These are phyloP conservation scores for Hydropsyche betteni DNA, from an alignment of 2,888 invertebrate genomes.

Conservation along the genomic window DNA sequence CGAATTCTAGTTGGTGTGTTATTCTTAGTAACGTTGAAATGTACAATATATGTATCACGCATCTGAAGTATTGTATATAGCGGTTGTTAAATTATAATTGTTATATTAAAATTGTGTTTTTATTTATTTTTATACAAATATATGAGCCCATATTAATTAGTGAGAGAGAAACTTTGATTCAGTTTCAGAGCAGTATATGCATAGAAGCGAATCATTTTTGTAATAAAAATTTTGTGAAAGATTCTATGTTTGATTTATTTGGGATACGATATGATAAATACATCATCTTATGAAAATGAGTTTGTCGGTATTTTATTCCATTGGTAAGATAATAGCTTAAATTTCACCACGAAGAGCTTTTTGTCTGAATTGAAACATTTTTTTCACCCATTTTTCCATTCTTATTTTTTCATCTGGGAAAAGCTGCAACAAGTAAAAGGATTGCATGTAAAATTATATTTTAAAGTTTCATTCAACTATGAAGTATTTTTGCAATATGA, in stretches of 20 bases:
- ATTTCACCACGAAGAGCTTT: slow-evolving; percentile 68
- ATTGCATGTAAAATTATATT: neutral
- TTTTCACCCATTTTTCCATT: slow-evolving; percentile 80
- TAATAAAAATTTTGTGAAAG: too few relatives aligned
- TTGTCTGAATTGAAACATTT: slow-evolving; percentile 71
- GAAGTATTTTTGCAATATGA: too few relatives aligned
- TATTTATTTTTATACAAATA: neutral
- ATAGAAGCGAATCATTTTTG: too few relatives aligned
- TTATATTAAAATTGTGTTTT: neutral
- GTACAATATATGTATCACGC: neutral
- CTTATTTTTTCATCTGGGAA: slow-evolving; percentile 73
- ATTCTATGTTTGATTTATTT: too few relatives aligned
- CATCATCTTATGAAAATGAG: too few relatives aligned
- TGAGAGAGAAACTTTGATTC: too few relatives aligned
- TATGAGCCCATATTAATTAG: too few relatives aligned
- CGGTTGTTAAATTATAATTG: neutral
- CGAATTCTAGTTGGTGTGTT: too few relatives aligned
- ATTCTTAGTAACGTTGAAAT: too few relatives aligned
- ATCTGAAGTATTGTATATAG: neutral
- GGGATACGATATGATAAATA: too few relatives aligned
- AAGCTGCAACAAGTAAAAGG: slow-evolving; percentile 65
- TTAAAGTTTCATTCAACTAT: too few relatives aligned
- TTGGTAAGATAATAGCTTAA: slow-evolving; percentile 50
- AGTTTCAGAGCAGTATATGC: too few relatives aligned
- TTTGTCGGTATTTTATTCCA: neutral